Evolutionary conservation across 2,888 invertebrate genomes (phyloP).

Genomic region (Bombylius discolor): DNA sequence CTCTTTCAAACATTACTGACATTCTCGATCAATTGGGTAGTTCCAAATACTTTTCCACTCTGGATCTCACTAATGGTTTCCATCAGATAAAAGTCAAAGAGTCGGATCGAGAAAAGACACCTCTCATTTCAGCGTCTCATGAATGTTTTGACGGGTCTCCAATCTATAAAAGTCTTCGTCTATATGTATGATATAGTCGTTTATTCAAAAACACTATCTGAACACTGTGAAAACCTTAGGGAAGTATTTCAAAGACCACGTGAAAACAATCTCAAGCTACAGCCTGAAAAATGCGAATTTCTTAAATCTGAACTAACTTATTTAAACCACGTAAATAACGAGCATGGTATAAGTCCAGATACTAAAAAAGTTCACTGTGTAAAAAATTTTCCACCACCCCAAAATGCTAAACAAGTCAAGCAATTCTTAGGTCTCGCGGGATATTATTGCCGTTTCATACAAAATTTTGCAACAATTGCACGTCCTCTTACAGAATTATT

Average conservation of each 20-base stretch:
- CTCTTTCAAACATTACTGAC: not conserved
- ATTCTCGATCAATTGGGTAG: not conserved
- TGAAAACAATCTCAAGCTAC: conserved; percentile 16
- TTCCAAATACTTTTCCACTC: not conserved
- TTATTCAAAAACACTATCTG: conserved; percentile 17
- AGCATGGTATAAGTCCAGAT: conserved; percentile 15
- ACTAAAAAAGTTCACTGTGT: conserved; percentile 1
- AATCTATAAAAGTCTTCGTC: conserved; percentile 25
- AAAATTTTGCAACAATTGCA: conserved; percentile 7
- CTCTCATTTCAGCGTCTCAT: not conserved
- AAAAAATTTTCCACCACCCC: conserved; percentile 8
- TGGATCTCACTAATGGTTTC: not conserved
- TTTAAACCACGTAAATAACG: conserved; percentile 21
- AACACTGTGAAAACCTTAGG: conserved; percentile 17
- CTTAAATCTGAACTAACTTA: conserved; percentile 12
- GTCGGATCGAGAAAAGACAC: not conserved
- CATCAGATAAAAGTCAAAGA: not conserved
- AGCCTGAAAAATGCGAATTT: conserved; percentile 18
- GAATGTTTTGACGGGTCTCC: conserved; percentile 19
- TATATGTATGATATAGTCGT: conserved; percentile 25
- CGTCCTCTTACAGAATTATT: not conserved
- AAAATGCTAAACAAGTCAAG: conserved; percentile 16
- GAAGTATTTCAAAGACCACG: conserved; percentile 17
- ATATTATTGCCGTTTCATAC: conserved; percentile 12
- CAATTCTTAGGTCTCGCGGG: conserved; percentile 16